Evolutionary conservation across 2,797 vertebrate genomes (phyloP).

Genomic region (Falco naumanni): DNA sequence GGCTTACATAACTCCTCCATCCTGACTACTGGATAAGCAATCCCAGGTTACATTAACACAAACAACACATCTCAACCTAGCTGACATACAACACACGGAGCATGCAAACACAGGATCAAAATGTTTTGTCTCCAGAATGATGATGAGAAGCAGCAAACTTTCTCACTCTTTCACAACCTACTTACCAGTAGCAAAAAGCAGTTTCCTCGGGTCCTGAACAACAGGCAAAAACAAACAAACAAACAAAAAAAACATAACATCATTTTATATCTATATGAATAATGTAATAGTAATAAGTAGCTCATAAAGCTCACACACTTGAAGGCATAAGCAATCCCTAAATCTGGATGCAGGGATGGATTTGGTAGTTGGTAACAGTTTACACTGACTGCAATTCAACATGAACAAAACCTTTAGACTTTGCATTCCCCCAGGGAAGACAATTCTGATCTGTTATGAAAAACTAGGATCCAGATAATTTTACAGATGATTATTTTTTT

Average conservation of each 20-base stretch:
- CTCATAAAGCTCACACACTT: not conserved
- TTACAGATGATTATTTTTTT: not conserved
- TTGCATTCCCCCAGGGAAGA: not conserved
- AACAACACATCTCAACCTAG: not conserved
- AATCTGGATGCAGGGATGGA: not conserved
- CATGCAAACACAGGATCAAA: not conserved
- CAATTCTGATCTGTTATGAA: not conserved
- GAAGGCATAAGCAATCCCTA: not conserved
- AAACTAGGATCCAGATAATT: not conserved
- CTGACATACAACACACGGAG: not conserved
- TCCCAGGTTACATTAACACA: conserved; percentile 18
- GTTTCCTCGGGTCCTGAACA: conserved; percentile 88
- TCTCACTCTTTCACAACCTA: not conserved
- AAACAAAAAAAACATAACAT: not conserved
- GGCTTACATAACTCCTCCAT: not conserved
- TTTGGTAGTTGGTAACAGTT: not conserved
- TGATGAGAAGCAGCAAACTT: not conserved
- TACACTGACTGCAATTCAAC: not conserved
- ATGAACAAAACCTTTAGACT: not conserved
- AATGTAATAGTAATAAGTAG: not conserved
- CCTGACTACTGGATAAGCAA: conserved; percentile 21
- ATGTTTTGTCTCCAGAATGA: not conserved
- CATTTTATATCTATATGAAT: not conserved
- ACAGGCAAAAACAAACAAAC: not conserved
- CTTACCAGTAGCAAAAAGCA: conserved; percentile 93